Percentiles rank a stretch among this genome's conserved stretches.
Evolutionary conservation across 1,140 invertebrate genomes (phyloP).

Genomic region (Drosophila nannoptera): DNA sequence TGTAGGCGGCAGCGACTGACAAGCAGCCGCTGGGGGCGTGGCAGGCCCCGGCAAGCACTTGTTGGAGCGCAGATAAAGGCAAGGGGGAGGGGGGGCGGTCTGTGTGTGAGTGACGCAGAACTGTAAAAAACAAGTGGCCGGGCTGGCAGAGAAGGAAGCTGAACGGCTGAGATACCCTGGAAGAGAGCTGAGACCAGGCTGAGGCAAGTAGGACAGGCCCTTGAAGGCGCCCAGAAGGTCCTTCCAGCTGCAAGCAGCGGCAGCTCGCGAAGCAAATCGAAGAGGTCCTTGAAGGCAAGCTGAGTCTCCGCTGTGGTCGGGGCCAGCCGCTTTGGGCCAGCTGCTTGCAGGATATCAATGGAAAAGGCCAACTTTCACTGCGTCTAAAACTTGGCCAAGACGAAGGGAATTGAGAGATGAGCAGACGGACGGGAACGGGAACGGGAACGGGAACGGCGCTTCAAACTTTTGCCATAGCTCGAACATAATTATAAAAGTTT

Average conservation of each 20-base stretch:
- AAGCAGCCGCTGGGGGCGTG: constrained; percentile 5
- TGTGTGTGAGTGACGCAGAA: too few species aligned
- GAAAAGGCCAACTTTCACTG: constrained; percentile 62
- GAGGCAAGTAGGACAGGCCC: too few species aligned
- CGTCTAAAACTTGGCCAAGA: constrained; percentile 55
- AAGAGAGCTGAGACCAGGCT: too few species aligned
- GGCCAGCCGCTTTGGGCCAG: not conserved
- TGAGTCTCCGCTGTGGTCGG: not conserved
- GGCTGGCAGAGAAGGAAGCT: not conserved
- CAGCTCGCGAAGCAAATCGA: too few species aligned
- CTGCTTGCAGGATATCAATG: constrained; percentile 6
- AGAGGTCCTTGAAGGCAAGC: too few species aligned
- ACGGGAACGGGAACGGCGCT: constrained; percentile 39
- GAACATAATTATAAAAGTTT: constrained; percentile 78
- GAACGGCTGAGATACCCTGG: not conserved
- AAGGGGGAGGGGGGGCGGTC: not conserved
- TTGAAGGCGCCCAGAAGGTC: not conserved
- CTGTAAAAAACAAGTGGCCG: not conserved
- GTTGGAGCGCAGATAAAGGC: constrained; percentile 33
- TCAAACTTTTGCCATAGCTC: constrained; percentile 74
- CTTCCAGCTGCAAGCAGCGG: too few species aligned
- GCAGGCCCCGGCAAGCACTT: constrained; percentile 28
- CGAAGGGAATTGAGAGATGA: constrained; percentile 55
- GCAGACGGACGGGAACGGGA: too few species aligned
- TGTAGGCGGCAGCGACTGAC: constrained; percentile 42